Evolutionary conservation across 2,888 invertebrate species (phyloP).

Genomic region (Yponomeuta plumbellus): DNA sequence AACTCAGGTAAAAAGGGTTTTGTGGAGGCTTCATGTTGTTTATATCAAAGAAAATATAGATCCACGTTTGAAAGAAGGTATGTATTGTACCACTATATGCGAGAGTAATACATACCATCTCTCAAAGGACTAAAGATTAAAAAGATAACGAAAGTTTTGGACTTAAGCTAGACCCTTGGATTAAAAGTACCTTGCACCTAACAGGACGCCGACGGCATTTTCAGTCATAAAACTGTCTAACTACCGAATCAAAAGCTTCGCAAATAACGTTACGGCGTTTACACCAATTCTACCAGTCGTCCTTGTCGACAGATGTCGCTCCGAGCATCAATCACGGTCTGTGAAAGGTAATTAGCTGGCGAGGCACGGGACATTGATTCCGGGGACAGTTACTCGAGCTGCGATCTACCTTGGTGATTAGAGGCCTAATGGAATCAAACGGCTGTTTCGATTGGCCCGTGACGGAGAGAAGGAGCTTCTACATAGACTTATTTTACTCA

Average conservation of each 20-base stretch:
- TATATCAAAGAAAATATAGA: background rate
- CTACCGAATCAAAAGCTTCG: background rate
- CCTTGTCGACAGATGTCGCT: background rate
- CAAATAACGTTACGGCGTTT: background rate
- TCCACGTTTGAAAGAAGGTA: background rate
- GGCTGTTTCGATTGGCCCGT: background rate
- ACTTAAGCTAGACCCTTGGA: no score
- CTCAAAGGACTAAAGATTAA: no score
- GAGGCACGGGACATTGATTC: background rate
- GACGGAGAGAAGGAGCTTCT: background rate
- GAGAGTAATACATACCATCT: no score
- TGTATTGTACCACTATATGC: no score
- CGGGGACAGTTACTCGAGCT: background rate
- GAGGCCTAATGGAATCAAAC: background rate
- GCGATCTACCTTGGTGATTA: background rate
- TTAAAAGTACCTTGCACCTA: no score
- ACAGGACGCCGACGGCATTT: no score
- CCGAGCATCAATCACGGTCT: background rate
- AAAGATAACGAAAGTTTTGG: no score
- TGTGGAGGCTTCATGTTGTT: background rate
- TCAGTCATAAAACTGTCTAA: background rate
- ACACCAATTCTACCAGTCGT: background rate
- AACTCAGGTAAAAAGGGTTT: constrained; percentile 1
- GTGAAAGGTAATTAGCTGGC: background rate
- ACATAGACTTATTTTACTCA: no score